Base-by-base conservation (phyloP, 2,888 invertebrate species). In the Entomobrya proxima region DNA sequence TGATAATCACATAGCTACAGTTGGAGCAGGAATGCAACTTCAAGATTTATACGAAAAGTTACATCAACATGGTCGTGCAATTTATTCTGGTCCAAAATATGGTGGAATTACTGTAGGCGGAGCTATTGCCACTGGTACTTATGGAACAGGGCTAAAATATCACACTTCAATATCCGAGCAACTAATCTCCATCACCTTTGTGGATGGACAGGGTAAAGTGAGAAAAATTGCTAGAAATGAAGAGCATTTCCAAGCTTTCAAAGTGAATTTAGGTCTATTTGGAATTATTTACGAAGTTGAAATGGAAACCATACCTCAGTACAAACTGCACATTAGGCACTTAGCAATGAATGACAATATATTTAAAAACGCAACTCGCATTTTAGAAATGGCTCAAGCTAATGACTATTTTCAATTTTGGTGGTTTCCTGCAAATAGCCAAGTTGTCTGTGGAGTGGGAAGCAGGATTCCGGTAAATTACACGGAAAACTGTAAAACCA, bases 321-420 rank as follows among this genome's bases (percentile, higher is more conserved):
- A 52, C 27, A 87, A 87, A 80, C 67, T 87, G 24, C 18, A 15
- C 7, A 69, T 87, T 7, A 5, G 69, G 3, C 69, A 87, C 37
- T 61, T 21, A 27, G 58, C 67, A 0, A 18, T 40, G 3, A 13
- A 15, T 11, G 87, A 87, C n/a, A 5, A 21, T 1, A 74, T 87
- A 15, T 15, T 87, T 4, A 35, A 64, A 24, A 75, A 55, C 4
- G 67, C 69, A 15, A 67, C 58, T 7, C 40, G 55, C 21, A 50
- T 74, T 6, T 7, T 80, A 9, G 15, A 21, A 18, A 30, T 50
- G 35, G 85, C 85, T 0, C n/a, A 15, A 15, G 30, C 27, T 0
- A 13, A 64, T 15, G 87, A 87, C 47, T 64, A 21, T 7, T 82
- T 83, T 72, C 79, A 85, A 27, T 61, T 87, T 21, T 83, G 50